phyloP scores from a whole-genome alignment of 92 coral and sea anemone species.

The Porites evermanni region DNA sequence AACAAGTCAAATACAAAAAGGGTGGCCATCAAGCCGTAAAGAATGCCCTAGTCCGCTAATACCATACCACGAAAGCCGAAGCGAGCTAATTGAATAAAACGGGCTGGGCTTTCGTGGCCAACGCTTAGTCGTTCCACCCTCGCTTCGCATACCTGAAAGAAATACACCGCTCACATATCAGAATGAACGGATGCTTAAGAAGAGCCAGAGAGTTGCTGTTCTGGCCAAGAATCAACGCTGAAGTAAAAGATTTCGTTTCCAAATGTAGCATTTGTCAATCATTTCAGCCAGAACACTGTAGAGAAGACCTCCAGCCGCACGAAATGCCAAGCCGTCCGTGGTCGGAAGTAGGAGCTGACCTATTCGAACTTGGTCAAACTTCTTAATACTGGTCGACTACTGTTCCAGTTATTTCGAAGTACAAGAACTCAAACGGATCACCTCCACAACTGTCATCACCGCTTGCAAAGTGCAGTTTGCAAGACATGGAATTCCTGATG shows the following conservation, averaged over 20 bases:
- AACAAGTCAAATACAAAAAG: constrained; percentile 4
- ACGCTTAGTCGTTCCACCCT: constrained; percentile 46
- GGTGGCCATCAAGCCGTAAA: too few species aligned
- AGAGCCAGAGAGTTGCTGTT: too few species aligned
- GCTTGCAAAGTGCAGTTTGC: constrained; percentile 15
- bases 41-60: too few species aligned
- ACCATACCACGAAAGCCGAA: constrained; percentile 36
- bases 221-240: constrained; percentile 49
- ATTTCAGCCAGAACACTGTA: constrained; percentile 20
- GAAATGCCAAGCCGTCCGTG: constrained; percentile 24
- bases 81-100: constrained; percentile 30
- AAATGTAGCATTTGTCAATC: constrained; percentile 30
- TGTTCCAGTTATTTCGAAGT: constrained; percentile 25
- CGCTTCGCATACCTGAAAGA: neutral
- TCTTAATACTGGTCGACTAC: neutral
- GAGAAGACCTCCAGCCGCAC: constrained; percentile 41
- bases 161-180: too few species aligned
- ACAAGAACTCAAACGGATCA: neutral
- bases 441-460: neutral
- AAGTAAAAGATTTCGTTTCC: constrained; percentile 43
- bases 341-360: too few species aligned
- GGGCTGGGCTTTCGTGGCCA: constrained; percentile 13
- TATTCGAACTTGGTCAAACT: neutral
- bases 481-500: constrained; percentile 18
- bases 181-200: too few species aligned